A percentile compares a stretch with the other conserved stretches of the same genome.
Conservation (phyloP, 2,888 invertebrate species). For the Rhamphomyia laevipes region DNA sequence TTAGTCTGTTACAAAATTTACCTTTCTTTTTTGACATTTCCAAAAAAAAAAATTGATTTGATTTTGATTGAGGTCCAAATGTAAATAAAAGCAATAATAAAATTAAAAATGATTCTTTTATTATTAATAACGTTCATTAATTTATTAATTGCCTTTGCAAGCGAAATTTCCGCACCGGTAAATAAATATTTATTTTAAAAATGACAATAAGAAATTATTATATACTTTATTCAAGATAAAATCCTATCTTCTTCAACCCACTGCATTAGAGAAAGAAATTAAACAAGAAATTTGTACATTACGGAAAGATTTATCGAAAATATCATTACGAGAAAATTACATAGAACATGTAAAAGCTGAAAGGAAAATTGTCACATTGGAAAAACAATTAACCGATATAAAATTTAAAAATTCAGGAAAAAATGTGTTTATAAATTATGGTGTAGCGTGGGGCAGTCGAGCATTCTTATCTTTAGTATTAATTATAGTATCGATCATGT, state of each 20-base stretch:
- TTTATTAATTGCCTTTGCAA: neutral
- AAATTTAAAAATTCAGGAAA: neutral
- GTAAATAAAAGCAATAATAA: neutral
- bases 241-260: neutral
- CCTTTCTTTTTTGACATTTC: too few species aligned
- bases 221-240: neutral
- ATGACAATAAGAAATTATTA: too few species aligned
- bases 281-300: neutral
- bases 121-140: neutral
- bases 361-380: slow-evolving; percentile 5
- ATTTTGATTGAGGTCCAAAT: neutral
- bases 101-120: neutral
- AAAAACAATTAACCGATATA: slow-evolving; percentile 1
- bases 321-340: slow-evolving; percentile 8
- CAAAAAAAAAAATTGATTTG: too few species aligned
- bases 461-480: slow-evolving; percentile 31
- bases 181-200: neutral
- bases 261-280: neutral
- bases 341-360: slow-evolving; percentile 6
- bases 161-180: neutral
- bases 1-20: too few species aligned
- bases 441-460: slow-evolving; percentile 32
- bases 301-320: neutral
- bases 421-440: slow-evolving; percentile 5
- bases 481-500: slow-evolving; percentile 34